Evolutionary conservation across 1,140 invertebrate species (phyloP).

Genomic region (Zaprionus capensis): DNA sequence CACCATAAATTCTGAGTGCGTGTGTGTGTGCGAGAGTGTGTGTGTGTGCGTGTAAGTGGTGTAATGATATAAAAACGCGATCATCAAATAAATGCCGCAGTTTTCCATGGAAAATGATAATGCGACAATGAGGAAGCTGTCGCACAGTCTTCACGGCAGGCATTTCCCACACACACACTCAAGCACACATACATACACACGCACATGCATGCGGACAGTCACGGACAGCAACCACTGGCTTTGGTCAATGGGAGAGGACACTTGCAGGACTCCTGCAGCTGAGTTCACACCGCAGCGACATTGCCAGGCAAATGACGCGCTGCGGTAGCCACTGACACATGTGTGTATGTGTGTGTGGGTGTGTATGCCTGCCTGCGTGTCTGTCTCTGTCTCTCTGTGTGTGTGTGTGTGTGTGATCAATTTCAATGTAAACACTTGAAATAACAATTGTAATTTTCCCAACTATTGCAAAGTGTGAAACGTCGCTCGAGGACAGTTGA

Average conservation of each 20-base stretch:
- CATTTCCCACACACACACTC: conserved; percentile 26
- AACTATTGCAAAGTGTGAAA: conserved; percentile 72
- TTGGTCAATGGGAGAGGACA: conserved; percentile 22
- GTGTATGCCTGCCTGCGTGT: conserved; percentile 4
- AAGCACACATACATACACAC: background rate
- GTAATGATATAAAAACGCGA: conserved; percentile 76
- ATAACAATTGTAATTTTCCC: conserved; percentile 72
- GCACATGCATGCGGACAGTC: background rate
- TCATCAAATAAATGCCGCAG: conserved; percentile 56
- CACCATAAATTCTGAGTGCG: conserved; percentile 53
- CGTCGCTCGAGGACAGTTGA: conserved; percentile 61
- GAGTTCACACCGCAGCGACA: conserved; percentile 43
- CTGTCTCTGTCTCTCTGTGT: conserved; percentile 2
- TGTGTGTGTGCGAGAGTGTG: background rate
- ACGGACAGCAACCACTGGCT: background rate
- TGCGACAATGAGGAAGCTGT: conserved; percentile 50
- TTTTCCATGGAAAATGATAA: conserved; percentile 63
- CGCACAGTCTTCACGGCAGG: conserved; percentile 12
- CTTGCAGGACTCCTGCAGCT: conserved; percentile 28
- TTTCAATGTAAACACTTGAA: conserved; percentile 71
- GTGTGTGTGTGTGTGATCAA: conserved; percentile 45
- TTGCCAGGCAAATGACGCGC: conserved; percentile 21
- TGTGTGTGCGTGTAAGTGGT: conserved; percentile 36
- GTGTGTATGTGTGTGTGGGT: conserved; percentile 12
- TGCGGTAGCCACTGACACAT: conserved; percentile 29